These are phyloP conservation scores for Cyprinodon diabolis DNA, from an alignment of 2,797 vertebrate genomes.

Conservation along the genomic window DNA sequence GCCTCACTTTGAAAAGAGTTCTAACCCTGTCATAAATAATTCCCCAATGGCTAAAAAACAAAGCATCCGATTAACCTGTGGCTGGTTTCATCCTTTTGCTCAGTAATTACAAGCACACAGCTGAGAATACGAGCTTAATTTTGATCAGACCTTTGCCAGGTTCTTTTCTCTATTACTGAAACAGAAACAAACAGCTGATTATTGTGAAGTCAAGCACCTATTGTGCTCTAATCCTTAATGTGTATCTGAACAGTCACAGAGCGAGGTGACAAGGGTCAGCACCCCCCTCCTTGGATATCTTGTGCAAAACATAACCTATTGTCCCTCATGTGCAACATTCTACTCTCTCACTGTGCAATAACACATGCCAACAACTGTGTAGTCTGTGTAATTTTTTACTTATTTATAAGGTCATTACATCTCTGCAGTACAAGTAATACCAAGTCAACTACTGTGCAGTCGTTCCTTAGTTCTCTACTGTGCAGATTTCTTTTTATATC, in stretches of 20 bases:
- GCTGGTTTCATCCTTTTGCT: constrained; percentile 8
- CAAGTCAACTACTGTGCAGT: too few species aligned
- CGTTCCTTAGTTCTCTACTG: too few species aligned
- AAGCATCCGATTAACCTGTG: constrained; percentile 7
- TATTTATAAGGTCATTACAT: too few species aligned
- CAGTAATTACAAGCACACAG: constrained; percentile 20
- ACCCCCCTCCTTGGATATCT: too few species aligned
- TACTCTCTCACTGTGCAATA: too few species aligned
- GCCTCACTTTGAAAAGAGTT: not conserved
- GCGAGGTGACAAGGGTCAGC: not conserved
- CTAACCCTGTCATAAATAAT: constrained; percentile 14
- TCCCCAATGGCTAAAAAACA: not conserved
- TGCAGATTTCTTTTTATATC: too few species aligned
- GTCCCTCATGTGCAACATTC: too few species aligned
- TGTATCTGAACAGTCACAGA: constrained; percentile 7
- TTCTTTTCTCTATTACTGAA: constrained; percentile 15
- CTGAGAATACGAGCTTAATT: constrained; percentile 12
- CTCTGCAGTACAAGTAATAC: too few species aligned
- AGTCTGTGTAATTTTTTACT: too few species aligned
- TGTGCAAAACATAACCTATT: too few species aligned
- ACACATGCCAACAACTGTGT: too few species aligned
- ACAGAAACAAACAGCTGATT: constrained; percentile 48
- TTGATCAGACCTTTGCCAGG: constrained; percentile 13
- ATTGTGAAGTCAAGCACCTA: constrained; percentile 33
- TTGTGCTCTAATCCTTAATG: constrained; percentile 17